Evolutionary conservation across 2,888 invertebrate species (phyloP).

Genomic region (Priocnemis perturbator): DNA sequence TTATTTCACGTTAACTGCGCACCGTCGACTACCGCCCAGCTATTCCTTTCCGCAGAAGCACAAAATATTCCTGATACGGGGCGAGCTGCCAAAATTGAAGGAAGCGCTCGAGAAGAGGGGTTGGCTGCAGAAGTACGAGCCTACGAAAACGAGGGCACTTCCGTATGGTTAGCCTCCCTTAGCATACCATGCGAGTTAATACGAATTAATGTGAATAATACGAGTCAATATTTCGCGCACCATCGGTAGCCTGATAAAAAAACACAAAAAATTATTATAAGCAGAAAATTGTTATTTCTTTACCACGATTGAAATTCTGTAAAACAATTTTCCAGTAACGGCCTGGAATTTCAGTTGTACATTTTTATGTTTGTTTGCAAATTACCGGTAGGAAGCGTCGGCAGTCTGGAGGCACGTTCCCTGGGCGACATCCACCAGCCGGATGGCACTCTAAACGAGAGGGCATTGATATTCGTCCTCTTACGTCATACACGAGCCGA

Average conservation of each 20-base stretch:
- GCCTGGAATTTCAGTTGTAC: too few relatives aligned
- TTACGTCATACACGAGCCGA: constrained; percentile 61
- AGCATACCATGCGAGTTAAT: neutral
- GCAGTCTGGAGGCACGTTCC: constrained; percentile 61
- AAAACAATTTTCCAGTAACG: too few relatives aligned
- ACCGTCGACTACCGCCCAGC: too few relatives aligned
- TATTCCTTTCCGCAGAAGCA: constrained; percentile 51
- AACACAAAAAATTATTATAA: too few relatives aligned
- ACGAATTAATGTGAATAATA: too few relatives aligned
- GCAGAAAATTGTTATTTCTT: too few relatives aligned
- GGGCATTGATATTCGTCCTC: constrained; percentile 60
- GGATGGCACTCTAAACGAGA: constrained; percentile 65
- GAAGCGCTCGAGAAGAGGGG: constrained; percentile 65
- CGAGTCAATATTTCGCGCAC: too few relatives aligned
- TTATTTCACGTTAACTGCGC: too few relatives aligned
- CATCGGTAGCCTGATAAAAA: too few relatives aligned
- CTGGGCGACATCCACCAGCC: constrained; percentile 59
- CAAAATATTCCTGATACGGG: constrained; percentile 68
- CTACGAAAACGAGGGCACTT: constrained; percentile 64
- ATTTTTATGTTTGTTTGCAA: too few relatives aligned
- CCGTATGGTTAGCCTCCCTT: constrained; percentile 61
- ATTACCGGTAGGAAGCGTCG: constrained; percentile 50
- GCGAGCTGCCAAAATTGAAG: constrained; percentile 68
- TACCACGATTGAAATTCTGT: too few relatives aligned
- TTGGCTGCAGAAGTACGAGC: constrained; percentile 71